phyloP scores from a whole-genome alignment of 2,888 invertebrate genomes.

The Trichacis sp. region DNA sequence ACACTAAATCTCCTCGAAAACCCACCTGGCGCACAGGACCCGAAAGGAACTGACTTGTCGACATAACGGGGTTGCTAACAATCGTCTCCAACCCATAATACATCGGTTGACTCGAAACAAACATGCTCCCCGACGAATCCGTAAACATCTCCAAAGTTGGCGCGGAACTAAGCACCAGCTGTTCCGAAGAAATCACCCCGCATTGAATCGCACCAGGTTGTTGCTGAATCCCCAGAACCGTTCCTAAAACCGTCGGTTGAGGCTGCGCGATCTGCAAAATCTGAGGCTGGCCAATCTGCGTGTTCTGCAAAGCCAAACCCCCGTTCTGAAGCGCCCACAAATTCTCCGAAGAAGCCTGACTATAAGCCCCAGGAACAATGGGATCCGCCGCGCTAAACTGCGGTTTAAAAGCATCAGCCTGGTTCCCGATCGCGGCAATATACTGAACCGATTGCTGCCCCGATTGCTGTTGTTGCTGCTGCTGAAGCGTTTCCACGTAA shows the following conservation, averaged over 20 bases:
- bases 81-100: slow-evolving; percentile 88
- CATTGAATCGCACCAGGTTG: slow-evolving; percentile 72
- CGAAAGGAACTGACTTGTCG: slow-evolving; percentile 87
- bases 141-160: slow-evolving; percentile 77
- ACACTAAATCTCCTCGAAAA: too few relatives aligned
- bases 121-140: slow-evolving; percentile 69
- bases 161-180: slow-evolving; percentile 74
- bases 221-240: slow-evolving; percentile 67
- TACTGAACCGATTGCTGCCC: slow-evolving; percentile 82
- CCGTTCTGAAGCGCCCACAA: slow-evolving; percentile 61
- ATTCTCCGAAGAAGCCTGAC: slow-evolving; percentile 63
- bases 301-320: slow-evolving; percentile 63
- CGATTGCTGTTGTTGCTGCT: slow-evolving; percentile 73
- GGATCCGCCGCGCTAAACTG: slow-evolving; percentile 63
- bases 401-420: slow-evolving; percentile 66
- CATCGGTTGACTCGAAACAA: slow-evolving; percentile 77
- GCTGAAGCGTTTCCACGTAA: slow-evolving; percentile 79
- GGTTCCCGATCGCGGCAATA: slow-evolving; percentile 78
- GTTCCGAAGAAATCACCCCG: slow-evolving; percentile 72
- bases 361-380: slow-evolving; percentile 63
- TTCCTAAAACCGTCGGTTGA: slow-evolving; percentile 63
- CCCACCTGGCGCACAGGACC: slow-evolving; percentile 80
- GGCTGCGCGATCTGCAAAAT: slow-evolving; percentile 61
- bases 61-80: slow-evolving; percentile 90
- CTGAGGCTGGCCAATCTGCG: slow-evolving; percentile 61